phyloP scores from a whole-genome alignment of 2,888 invertebrate genomes.

The Gibbula magus region DNA sequence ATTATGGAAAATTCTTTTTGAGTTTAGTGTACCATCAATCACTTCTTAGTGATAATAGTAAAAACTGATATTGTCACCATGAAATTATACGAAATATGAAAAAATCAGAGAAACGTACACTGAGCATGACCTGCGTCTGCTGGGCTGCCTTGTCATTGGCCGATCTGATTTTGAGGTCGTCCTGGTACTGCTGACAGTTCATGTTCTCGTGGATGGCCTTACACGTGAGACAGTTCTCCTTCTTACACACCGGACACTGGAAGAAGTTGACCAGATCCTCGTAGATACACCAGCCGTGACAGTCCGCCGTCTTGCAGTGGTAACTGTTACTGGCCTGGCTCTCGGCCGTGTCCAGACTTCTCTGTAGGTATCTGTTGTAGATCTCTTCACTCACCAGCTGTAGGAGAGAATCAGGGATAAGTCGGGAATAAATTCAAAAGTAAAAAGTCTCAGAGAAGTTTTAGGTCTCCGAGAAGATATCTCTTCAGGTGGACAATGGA shows the following conservation, averaged over 20 bases:
- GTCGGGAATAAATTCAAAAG: too few relatives aligned
- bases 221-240: constrained; percentile 89
- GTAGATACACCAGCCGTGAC: constrained; percentile 91
- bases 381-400: constrained; percentile 77
- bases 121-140: constrained; percentile 81
- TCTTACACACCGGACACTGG: constrained; percentile 87
- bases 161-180: constrained; percentile 80
- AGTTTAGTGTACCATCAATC: too few relatives aligned
- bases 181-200: constrained; percentile 89
- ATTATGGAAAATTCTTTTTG: too few relatives aligned
- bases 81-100: too few relatives aligned
- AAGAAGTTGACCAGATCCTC: constrained; percentile 91
- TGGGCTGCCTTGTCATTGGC: constrained; percentile 82
- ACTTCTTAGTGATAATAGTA: too few relatives aligned
- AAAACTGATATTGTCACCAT: too few relatives aligned
- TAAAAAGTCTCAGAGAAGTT: too few relatives aligned
- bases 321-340: constrained; percentile 86
- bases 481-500: too few relatives aligned
- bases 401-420: not conserved
- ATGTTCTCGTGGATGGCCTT: constrained; percentile 89
- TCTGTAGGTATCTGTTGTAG: constrained; percentile 87
- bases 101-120: constrained; percentile 8
- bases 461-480: too few relatives aligned
- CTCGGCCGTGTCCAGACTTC: constrained; percentile 88
- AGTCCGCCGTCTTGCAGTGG: constrained; percentile 92